Percentiles rank a stretch among this genome's conserved stretches.
phyloP scores from a whole-genome alignment of 2,888 invertebrate species.

The Balanococcus diminutus region DNA sequence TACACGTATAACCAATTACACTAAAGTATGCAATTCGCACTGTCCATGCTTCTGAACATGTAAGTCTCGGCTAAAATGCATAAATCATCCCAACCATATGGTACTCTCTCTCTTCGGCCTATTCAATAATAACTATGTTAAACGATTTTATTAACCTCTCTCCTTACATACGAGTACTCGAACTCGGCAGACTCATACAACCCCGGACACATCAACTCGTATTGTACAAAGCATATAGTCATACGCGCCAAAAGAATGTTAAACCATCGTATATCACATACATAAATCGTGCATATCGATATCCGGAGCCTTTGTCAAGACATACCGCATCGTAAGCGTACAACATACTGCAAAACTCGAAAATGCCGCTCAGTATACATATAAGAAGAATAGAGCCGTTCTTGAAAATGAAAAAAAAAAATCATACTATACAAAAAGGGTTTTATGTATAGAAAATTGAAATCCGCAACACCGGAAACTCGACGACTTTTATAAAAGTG shows the following conservation, averaged over 20 bases:
- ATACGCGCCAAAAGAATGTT: not conserved
- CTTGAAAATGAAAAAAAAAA: not conserved
- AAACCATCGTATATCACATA: not conserved
- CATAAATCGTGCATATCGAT: not conserved
- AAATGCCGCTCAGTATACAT: not conserved
- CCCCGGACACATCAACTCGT: not conserved
- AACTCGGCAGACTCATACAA: not conserved
- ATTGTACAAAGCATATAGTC: not conserved
- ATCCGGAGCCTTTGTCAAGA: not conserved
- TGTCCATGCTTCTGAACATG: constrained; percentile 26
- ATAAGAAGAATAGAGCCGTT: not conserved
- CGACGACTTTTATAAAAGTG: constrained; percentile 36
- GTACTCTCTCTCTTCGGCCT: constrained; percentile 13
- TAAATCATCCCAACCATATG: constrained; percentile 38
- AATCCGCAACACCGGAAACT: constrained; percentile 9
- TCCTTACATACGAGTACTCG: not conserved
- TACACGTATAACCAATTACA: constrained; percentile 55
- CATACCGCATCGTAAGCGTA: not conserved
- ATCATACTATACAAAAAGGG: not conserved
- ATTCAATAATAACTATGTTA: constrained; percentile 52
- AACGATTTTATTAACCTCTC: constrained; percentile 49
- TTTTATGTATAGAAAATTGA: constrained; percentile 3
- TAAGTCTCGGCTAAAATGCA: not conserved
- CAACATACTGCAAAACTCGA: not conserved
- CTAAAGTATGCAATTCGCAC: constrained; percentile 40